A percentile compares a stretch with the other conserved stretches of the same genome.
Conservation (phyloP, 2,113 vertebrate genomes). For the Dasyurus viverrinus region DNA sequence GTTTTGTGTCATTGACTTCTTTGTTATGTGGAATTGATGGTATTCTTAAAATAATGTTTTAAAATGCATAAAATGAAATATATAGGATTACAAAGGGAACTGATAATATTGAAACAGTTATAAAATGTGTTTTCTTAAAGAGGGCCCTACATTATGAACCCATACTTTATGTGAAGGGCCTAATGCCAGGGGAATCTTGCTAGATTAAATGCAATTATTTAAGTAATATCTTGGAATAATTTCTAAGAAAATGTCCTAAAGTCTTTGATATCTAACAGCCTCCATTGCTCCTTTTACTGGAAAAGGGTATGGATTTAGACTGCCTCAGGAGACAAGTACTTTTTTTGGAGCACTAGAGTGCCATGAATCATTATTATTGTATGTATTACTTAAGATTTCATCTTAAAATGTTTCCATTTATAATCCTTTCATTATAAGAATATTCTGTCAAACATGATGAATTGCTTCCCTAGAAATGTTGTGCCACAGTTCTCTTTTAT, state of each 20-base stretch:
- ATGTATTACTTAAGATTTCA: not conserved
- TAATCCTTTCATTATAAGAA: too few relatives aligned
- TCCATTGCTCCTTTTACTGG: conserved; percentile 54
- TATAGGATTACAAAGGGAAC: not conserved
- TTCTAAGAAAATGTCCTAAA: conserved; percentile 74
- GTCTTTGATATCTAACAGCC: conserved; percentile 62
- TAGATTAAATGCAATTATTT: conserved; percentile 58
- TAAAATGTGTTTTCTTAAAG: not conserved
- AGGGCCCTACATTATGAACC: not conserved
- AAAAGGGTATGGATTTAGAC: not conserved
- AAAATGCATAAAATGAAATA: not conserved
- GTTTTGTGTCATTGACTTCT: not conserved
- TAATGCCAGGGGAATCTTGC: not conserved
- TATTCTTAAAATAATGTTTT: not conserved
- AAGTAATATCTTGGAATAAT: conserved; percentile 62
- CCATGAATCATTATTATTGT: not conserved
- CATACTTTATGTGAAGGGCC: not conserved
- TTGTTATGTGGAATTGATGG: not conserved
- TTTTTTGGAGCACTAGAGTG: not conserved
- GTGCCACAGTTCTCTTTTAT: too few relatives aligned
- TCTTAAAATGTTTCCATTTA: conserved; percentile 15
- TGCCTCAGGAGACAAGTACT: not conserved
- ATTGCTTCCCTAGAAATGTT: too few relatives aligned
- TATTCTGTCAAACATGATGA: too few relatives aligned
- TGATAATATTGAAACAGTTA: not conserved